A percentile compares a stretch with the other conserved stretches of the same genome.
Evolutionary conservation across 2,113 vertebrate genomes (phyloP).

Genomic region (Smithornis capensis): DNA sequence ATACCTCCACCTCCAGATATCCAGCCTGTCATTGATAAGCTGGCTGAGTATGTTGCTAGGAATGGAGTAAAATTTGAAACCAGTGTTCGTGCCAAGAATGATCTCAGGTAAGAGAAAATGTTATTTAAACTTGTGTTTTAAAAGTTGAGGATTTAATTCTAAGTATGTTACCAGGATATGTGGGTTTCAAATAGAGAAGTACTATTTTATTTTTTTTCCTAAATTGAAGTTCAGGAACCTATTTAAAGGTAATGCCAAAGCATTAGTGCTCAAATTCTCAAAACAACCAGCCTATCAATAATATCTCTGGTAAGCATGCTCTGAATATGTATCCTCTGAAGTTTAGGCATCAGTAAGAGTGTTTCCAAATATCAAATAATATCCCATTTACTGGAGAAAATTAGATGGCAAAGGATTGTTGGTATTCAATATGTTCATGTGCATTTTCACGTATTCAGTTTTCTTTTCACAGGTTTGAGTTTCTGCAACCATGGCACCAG

Average conservation of each 20-base stretch:
- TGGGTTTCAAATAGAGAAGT: background rate
- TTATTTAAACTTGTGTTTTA: background rate
- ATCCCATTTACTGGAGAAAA: background rate
- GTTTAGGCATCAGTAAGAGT: background rate
- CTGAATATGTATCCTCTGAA: background rate
- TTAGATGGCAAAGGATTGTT: background rate
- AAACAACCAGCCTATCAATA: background rate
- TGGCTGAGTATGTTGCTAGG: slow-evolving; percentile 93
- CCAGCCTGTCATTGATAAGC: slow-evolving; percentile 97
- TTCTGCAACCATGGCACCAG: slow-evolving; percentile 94
- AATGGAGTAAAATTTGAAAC: slow-evolving; percentile 96
- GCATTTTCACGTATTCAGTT: background rate
- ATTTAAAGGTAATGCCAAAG: background rate
- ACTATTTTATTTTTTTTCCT: background rate
- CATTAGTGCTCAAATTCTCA: background rate
- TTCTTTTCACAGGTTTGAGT: slow-evolving; percentile 86
- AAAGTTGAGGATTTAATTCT: background rate
- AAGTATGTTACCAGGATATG: background rate
- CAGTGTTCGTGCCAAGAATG: slow-evolving; percentile 95
- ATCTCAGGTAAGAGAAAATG: slow-evolving; percentile 81
- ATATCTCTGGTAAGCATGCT: background rate
- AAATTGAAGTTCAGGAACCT: background rate
- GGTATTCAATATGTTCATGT: background rate
- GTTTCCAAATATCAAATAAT: background rate
- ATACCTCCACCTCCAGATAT: slow-evolving; percentile 96